These are phyloP conservation scores for Rhyzopertha dominica DNA, from an alignment of 1,140 invertebrate genomes.

Conservation along the genomic window DNA sequence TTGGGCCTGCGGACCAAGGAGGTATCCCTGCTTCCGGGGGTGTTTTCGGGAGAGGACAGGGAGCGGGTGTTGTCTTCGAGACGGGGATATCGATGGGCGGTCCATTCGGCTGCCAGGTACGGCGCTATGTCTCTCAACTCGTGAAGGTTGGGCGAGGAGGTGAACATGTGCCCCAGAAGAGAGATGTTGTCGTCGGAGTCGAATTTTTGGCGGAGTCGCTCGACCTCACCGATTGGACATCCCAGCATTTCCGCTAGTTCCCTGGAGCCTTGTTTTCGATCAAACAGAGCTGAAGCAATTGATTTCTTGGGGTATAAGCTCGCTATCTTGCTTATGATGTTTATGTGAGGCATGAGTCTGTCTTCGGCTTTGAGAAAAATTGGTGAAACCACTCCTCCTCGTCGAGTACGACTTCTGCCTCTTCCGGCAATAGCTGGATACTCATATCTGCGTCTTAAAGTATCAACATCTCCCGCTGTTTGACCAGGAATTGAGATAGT, in stretches of 20 bases:
- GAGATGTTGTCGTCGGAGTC: conserved; percentile 56
- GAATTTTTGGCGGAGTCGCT: conserved; percentile 64
- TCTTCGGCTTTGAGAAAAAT: conserved; percentile 61
- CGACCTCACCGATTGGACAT: conserved; percentile 60
- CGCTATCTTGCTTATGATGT: conserved; percentile 80
- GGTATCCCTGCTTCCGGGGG: conserved; percentile 35
- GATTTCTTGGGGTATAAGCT: conserved; percentile 48
- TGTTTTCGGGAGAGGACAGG: conserved; percentile 50
- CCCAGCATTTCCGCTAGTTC: conserved; percentile 39
- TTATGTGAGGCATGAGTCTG: conserved; percentile 79
- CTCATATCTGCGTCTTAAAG: conserved; percentile 58
- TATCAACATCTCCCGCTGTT: conserved; percentile 53
- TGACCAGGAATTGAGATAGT: conserved; percentile 48
- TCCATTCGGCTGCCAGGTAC: conserved; percentile 70
- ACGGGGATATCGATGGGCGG: conserved; percentile 67
- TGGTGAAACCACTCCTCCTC: conserved; percentile 51
- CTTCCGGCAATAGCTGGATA: conserved; percentile 39
- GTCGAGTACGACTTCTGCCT: conserved; percentile 49
- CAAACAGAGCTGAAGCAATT: conserved; percentile 39
- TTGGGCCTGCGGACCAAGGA: conserved; percentile 42
- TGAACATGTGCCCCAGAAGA: conserved; percentile 72
- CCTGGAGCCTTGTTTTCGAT: conserved; percentile 37
- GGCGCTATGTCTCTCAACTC: conserved; percentile 72
- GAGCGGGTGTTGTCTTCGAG: conserved; percentile 59
- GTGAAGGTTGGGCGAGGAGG: conserved; percentile 71